Percentiles rank a stretch among this genome's conserved stretches.
Conservation (phyloP, 2,888 invertebrate genomes). For the Mimachlamys varia region DNA sequence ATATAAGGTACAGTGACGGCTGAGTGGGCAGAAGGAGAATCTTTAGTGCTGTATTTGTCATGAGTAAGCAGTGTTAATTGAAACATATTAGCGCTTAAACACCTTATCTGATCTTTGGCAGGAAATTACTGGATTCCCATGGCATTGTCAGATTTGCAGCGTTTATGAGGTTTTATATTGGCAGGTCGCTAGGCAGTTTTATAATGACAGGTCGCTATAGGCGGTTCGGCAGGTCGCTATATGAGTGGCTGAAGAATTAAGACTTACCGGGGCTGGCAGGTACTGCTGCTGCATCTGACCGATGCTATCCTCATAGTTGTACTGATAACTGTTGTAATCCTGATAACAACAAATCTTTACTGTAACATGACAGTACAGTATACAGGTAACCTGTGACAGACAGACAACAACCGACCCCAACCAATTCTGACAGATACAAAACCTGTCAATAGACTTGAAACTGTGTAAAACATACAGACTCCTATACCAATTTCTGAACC, state of each 20-base stretch:
- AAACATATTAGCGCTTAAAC: background rate
- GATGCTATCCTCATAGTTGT: background rate
- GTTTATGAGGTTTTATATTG: background rate
- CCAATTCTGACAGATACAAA: too few relatives aligned
- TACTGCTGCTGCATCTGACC: background rate
- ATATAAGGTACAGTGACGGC: background rate
- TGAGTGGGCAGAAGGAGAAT: background rate
- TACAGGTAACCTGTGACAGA: too few relatives aligned
- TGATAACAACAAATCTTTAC: background rate
- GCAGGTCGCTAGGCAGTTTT: background rate
- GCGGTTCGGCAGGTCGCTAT: too few relatives aligned
- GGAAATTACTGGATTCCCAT: background rate
- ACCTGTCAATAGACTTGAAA: too few relatives aligned
- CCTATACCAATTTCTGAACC: too few relatives aligned
- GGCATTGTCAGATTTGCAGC: background rate
- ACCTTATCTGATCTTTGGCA: background rate
- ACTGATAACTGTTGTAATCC: constrained; percentile 7
- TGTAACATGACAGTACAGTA: too few relatives aligned
- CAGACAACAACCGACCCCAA: too few relatives aligned
- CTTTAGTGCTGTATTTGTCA: background rate
- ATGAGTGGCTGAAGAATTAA: background rate
- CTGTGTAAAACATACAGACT: too few relatives aligned
- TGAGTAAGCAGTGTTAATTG: background rate
- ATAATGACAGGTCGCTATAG: too few relatives aligned
- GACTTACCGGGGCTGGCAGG: background rate